Evolutionary conservation across 2,888 invertebrate species (phyloP), one percentile per base, ranked within the genome.

Genomic region (Nymphalis polychloros): DNA sequence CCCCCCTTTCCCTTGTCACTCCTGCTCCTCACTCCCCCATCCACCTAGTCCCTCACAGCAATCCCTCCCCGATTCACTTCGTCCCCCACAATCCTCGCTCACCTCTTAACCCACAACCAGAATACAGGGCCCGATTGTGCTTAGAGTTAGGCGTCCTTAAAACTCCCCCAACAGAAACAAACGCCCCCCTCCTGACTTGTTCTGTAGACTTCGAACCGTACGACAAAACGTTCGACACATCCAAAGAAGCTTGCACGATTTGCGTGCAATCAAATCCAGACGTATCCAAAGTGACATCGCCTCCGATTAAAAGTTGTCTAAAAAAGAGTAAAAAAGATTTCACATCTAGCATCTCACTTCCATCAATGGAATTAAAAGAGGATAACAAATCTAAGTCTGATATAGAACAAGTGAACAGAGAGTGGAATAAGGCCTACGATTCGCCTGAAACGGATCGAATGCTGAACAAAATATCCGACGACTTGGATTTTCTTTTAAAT

Each of bases 401-500:
- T 60, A 87, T 87, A 59, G 88, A 89, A 68, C 84, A 86, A 77
- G 86, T 88, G 50, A 90, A 89, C 70, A 82, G 84, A 67, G 86
- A 89, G 72, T 87, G 89, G 87, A 87, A 86, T 31, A 84, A 83
- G 73, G 86, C 87, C 46, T 89, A 91, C 76, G 84, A 88, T 71
- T 83, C 84, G 0, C 86, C 87, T 0, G 87, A 89, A 65, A 84
- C 90, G 47, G 94, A 94, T 76, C 95, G 95, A 68, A 95, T 97
- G 93, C 88, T 97, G 62, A 95, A 96, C 88, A 95, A 96, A 81
- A 97, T 97, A 79, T 95, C 96, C 1, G 95, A 95, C 80, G 97
- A 97, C 88, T 89, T 97, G 76, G 96, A 97, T 87, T 97, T 96
- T 89, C 89, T 97, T 76, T 89, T 97, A 70, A 97, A 97, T 85